phyloP scores from a whole-genome alignment of 1,140 invertebrate genomes.

The Ceratoteleas bidentatus region DNA sequence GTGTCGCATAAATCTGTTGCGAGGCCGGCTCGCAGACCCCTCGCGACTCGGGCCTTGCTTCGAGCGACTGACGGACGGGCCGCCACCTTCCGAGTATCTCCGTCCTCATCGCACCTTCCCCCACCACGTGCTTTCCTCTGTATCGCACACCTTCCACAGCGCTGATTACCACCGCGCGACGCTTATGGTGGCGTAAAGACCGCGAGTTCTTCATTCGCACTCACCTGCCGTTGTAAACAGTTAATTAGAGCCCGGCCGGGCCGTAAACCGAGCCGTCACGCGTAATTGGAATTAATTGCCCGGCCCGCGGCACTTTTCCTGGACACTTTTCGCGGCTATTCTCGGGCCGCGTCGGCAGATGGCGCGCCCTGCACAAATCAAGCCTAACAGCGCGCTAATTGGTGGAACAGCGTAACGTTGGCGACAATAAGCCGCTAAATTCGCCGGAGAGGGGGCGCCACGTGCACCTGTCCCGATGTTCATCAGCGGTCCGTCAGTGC shows the following conservation, averaged over 20 bases:
- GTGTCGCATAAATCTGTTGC: constrained; percentile 81
- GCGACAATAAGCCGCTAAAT: constrained; percentile 55
- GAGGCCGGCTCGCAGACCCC: constrained; percentile 73
- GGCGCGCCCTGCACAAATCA: constrained; percentile 28
- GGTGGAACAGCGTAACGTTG: constrained; percentile 52
- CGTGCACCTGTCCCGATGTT: constrained; percentile 78
- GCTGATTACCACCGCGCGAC: constrained; percentile 37
- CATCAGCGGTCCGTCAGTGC: constrained; percentile 74
- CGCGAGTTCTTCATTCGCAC: constrained; percentile 40
- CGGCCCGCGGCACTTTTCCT: not conserved
- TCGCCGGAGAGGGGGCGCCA: constrained; percentile 8
- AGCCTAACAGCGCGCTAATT: constrained; percentile 52
- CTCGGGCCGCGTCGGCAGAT: not conserved
- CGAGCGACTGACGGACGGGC: constrained; percentile 71
- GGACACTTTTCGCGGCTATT: constrained; percentile 2
- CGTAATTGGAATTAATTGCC: constrained; percentile 56
- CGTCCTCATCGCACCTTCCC: constrained; percentile 27
- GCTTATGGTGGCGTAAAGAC: constrained; percentile 55
- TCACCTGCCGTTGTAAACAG: constrained; percentile 56
- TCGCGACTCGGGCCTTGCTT: constrained; percentile 71
- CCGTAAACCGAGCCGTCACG: constrained; percentile 29
- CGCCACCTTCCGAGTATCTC: constrained; percentile 60
- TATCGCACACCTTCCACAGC: constrained; percentile 6
- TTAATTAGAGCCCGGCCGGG: constrained; percentile 46
- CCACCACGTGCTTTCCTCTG: not conserved